phyloP scores from a whole-genome alignment of 2,888 invertebrate genomes.

The Automeris io region DNA sequence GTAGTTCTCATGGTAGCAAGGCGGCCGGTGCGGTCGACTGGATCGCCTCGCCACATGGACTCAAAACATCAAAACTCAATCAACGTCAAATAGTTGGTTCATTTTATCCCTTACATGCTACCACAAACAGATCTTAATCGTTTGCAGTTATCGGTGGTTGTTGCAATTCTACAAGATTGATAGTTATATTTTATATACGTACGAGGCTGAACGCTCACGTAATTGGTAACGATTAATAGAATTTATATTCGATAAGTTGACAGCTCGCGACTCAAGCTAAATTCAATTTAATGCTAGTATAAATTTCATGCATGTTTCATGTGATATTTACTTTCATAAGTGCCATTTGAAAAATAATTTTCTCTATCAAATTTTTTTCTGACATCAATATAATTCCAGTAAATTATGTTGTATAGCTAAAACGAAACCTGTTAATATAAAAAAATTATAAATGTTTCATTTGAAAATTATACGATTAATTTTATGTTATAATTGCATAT shows the following conservation, averaged over 20 bases:
- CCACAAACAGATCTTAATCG: conserved; percentile 60
- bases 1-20: conserved; percentile 41
- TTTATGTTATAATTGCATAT: no score
- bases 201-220: conserved; percentile 62
- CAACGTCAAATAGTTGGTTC: conserved; percentile 41
- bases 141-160: conserved; percentile 34
- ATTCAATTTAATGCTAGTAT: conserved; percentile 48
- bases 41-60: conserved; percentile 39
- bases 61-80: conserved; percentile 38
- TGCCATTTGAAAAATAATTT: no score
- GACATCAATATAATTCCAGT: no score
- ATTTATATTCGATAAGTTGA: conserved; percentile 68
- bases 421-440: no score
- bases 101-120: conserved; percentile 52
- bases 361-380: no score
- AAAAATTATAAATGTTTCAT: no score
- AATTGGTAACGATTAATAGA: conserved; percentile 68
- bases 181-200: conserved; percentile 26
- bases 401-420: no score
- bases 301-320: conserved; percentile 35
- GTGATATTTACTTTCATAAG: conserved; percentile 49
- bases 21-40: conserved; percentile 27
- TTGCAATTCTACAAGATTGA: conserved; percentile 44
- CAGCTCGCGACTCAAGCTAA: conserved; percentile 52
- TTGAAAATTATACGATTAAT: no score